Evolutionary conservation across 2,113 vertebrate genomes (phyloP).

Genomic region (Tyrannus savana): DNA sequence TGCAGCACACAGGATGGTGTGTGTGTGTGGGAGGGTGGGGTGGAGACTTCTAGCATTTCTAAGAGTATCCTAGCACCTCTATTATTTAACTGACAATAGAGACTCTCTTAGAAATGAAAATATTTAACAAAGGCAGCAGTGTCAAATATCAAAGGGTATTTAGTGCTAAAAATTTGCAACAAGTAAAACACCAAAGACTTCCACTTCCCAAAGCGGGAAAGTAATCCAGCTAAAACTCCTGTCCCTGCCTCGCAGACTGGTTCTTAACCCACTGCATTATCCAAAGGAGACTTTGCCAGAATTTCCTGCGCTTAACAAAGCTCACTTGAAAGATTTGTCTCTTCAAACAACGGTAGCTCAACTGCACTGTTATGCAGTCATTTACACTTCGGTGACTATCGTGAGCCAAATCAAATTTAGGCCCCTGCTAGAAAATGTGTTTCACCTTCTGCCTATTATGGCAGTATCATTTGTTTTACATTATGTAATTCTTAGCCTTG

Average conservation of each 20-base stretch:
- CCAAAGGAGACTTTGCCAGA: neutral
- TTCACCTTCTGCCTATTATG: constrained; percentile 65
- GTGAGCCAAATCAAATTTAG: constrained; percentile 17
- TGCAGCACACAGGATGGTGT: constrained; percentile 3
- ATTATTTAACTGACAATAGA: constrained; percentile 67
- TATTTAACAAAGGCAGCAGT: constrained; percentile 68
- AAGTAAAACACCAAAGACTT: constrained; percentile 44
- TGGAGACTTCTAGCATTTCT: constrained; percentile 67
- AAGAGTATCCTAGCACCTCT: constrained; percentile 68
- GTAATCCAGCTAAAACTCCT: constrained; percentile 29
- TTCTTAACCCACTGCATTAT: neutral
- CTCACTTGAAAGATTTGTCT: neutral
- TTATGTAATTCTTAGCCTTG: constrained; percentile 63
- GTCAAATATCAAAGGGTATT: constrained; percentile 69
- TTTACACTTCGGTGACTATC: constrained; percentile 29
- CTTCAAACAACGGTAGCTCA: constrained; percentile 4
- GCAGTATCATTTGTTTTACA: constrained; percentile 61
- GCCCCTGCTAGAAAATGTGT: constrained; percentile 64
- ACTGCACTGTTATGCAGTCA: neutral
- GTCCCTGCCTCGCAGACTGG: neutral
- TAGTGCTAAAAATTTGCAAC: constrained; percentile 53
- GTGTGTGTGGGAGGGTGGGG: neutral
- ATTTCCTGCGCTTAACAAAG: neutral
- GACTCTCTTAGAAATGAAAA: constrained; percentile 67
- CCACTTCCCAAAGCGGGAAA: constrained; percentile 7